Evolutionary conservation across 2,888 invertebrate genomes (phyloP).

Genomic region (Pycnomerus fuliginosus): DNA sequence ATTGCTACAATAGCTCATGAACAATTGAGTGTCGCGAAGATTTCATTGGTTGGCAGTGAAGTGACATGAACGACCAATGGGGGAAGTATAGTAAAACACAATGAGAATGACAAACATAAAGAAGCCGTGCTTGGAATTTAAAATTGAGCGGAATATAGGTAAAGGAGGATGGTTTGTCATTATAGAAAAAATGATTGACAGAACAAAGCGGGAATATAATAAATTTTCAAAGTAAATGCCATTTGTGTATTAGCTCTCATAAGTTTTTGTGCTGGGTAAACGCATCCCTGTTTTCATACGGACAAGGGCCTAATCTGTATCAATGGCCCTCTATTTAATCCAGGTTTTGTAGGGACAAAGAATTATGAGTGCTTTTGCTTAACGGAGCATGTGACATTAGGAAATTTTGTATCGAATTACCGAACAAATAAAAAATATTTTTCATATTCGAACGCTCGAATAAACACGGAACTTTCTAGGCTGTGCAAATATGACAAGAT

Average conservation of each 20-base stretch:
- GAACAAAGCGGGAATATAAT: constrained; percentile 45
- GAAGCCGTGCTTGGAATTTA: constrained; percentile 6
- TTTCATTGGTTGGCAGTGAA: constrained; percentile 42
- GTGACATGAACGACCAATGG: constrained; percentile 48
- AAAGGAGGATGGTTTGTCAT: constrained; percentile 16
- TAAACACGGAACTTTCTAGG: constrained; percentile 33
- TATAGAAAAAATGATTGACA: constrained; percentile 45
- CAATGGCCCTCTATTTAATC: constrained; percentile 47
- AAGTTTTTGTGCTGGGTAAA: constrained; percentile 24
- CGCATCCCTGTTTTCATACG: constrained; percentile 45
- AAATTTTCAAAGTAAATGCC: constrained; percentile 41
- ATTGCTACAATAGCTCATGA: constrained; percentile 46
- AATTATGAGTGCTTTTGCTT: constrained; percentile 48
- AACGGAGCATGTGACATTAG: constrained; percentile 46
- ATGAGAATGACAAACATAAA: constrained; percentile 36
- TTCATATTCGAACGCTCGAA: constrained; percentile 33
- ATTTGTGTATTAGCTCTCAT: constrained; percentile 32
- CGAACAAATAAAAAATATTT: constrained; percentile 37
- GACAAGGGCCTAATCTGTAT: constrained; percentile 44
- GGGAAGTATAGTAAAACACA: constrained; percentile 23
- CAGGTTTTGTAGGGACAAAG: constrained; percentile 42
- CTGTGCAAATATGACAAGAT: constrained; percentile 21
- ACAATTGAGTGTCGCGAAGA: constrained; percentile 38
- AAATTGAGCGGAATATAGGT: constrained; percentile 4
- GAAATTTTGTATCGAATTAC: constrained; percentile 47